Evolutionary conservation across 2,113 vertebrate genomes (phyloP), one percentile per base, ranked within the genome.

Genomic region (Charadrius vociferus): DNA sequence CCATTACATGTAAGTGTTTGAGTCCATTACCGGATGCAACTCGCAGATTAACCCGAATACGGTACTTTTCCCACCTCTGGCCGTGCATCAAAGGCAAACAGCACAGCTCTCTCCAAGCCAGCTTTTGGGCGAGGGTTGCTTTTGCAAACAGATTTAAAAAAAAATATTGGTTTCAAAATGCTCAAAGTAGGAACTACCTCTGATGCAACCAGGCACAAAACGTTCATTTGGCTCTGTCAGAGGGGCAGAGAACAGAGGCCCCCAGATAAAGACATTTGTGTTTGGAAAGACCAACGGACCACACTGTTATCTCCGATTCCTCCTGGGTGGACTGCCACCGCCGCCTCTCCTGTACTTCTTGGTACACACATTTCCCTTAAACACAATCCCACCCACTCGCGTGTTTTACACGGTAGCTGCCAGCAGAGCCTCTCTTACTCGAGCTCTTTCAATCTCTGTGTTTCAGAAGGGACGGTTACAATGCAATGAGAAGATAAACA

Each of bases 401-500:
- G 9, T 17, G 45, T 14, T 85, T 70, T 8, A n/a, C 50, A 29
- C 1, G 2, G 75, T 47, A 29, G 21, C 63, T 77, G 63, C 53
- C 45, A 7, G 32, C 52, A 75, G 37, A 56, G 24, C 32, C 29
- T 0, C 0, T 17, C 62, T 90, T 45, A 20, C 47, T 67, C 4
- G 0, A 41, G 85, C 47, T 59, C 59, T 41, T 50, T 63, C 12
- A 0, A 27, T 66, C 55, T 70, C 49, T 81, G 79, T 90, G 75
- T 37, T 93, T 95, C 92, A 92, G 90, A 56, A 53, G 21, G 92
- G 77, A 73, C 3, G 0, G 85, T 81, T 86, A 56, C 74, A 95
- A 77, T 5, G 9, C 87, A 45, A 53, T 1, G 2, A 83, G 59
- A 36, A 83, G 91, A 97, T 94, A 96, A 97, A 96, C 81, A 96